Evolutionary conservation across 1,140 invertebrate genomes (phyloP), one percentile per base, ranked within the genome.

Genomic region (Heliconius melpomene): DNA sequence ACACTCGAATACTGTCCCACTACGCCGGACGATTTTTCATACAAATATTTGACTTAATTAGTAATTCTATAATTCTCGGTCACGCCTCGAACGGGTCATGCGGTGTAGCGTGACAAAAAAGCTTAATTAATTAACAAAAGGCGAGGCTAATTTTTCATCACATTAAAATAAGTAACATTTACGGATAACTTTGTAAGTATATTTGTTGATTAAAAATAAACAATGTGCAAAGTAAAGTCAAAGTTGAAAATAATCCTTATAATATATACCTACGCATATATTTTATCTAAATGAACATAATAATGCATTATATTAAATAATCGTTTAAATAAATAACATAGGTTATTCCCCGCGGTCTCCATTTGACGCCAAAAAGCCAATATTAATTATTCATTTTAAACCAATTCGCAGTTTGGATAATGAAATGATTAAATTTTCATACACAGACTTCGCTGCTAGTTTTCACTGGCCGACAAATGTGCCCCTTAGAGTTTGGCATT

Each of bases 91-190:
- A 76, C 71, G 29, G 73, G 66, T 76, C 52, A 60, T 29, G 77
- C 11, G 40, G 40, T 36, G 70, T 77, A 36, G 73, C 83, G 82
- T 85, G 79, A 81, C 81, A 75, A 83, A 82, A 83, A 81, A 79
- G 82, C 29, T 83, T 85, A 81, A 74, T 81, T 83, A 81, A 85
- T 85, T 83, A 85, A 70, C 75, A 38, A 20, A 26, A 60, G 80
- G 82, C 76, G 82, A 36, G 82, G 75, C 79, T 78, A 75, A 81
- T 79, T 79, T 36, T 75, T 80, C 81, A 81, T 79, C 72, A 38
- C 75, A 79, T 75, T 75, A 79, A 78, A 79, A 79, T 72, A 77
- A 54, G 72, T 74, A 38, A 38, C 50, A 20, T 38, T 75, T 20
- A 38, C 60, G 26, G 3, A 29, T 66, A 29, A 9, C 60, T 8